These are phyloP conservation scores for Ceratitis capitata DNA, from an alignment of 1,140 invertebrate genomes.

Conservation along the genomic window DNA sequence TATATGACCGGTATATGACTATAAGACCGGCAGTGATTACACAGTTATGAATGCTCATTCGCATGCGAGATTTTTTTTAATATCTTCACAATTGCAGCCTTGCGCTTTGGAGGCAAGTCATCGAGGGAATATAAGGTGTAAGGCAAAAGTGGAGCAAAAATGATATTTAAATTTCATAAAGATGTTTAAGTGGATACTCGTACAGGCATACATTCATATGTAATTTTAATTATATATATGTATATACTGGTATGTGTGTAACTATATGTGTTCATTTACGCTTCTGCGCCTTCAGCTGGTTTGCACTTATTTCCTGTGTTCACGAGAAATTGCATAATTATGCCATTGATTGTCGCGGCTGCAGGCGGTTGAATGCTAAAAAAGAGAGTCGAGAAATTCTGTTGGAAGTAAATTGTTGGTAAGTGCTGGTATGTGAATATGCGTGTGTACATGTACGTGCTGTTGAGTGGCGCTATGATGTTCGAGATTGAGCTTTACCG, in stretches of 20 bases:
- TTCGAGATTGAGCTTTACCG: not conserved
- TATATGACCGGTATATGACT: not conserved
- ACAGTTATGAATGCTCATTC: not conserved
- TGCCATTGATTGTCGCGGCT: not conserved
- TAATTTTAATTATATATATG: not conserved
- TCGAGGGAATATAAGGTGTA: not conserved
- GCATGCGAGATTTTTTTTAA: not conserved
- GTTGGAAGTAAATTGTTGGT: not conserved
- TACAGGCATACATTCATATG: not conserved
- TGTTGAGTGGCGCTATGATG: not conserved
- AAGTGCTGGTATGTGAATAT: not conserved
- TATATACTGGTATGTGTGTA: not conserved
- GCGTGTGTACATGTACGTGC: not conserved
- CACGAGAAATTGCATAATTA: conserved; percentile 5
- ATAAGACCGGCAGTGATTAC: not conserved
- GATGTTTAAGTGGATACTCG: not conserved
- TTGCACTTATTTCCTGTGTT: not conserved
- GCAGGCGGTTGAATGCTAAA: not conserved
- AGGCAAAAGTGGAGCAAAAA: not conserved
- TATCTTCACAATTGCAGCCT: not conserved
- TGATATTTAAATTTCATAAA: not conserved
- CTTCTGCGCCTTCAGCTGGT: not conserved
- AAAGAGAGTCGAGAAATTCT: not conserved
- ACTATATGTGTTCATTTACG: too few species aligned
- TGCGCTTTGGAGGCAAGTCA: not conserved